Evolutionary conservation across 2,888 invertebrate genomes (phyloP).

Genomic region (Melanargia galathea): DNA sequence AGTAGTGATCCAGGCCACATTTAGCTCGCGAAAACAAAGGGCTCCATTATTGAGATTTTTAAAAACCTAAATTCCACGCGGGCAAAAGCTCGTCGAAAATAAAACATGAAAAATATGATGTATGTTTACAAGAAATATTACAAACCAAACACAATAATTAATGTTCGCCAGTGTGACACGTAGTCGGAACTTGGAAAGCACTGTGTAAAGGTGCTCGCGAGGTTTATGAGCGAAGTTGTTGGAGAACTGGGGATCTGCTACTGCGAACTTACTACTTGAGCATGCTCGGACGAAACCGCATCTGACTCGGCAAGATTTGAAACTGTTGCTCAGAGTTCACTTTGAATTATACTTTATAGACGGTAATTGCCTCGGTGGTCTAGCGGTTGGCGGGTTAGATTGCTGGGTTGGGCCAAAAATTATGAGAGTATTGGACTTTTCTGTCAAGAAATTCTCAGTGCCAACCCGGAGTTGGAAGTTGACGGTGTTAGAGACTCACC

Average conservation of each 20-base stretch:
- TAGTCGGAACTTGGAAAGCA: conserved; percentile 21
- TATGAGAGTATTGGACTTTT: too few species aligned
- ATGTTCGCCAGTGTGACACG: conserved; percentile 23
- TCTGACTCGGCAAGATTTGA: conserved; percentile 24
- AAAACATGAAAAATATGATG: background rate
- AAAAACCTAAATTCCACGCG: too few species aligned
- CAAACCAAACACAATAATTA: conserved; percentile 22
- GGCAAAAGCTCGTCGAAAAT: too few species aligned
- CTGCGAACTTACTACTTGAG: conserved; percentile 43
- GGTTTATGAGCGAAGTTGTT: conserved; percentile 68
- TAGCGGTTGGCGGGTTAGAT: too few species aligned
- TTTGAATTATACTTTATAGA: background rate
- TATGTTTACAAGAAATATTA: background rate
- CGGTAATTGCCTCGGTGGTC: too few species aligned
- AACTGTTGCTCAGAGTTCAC: conserved; percentile 5
- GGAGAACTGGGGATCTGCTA: conserved; percentile 57
- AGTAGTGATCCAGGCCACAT: too few species aligned
- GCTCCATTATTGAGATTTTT: too few species aligned
- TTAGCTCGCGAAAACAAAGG: too few species aligned
- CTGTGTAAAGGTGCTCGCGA: conserved; percentile 52
- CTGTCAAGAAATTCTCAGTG: too few species aligned
- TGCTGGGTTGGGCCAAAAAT: too few species aligned
- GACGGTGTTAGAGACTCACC: too few species aligned
- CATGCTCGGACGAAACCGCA: conserved; percentile 29
- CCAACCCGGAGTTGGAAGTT: too few species aligned